Evolutionary conservation across 2,888 invertebrate genomes (phyloP).

Genomic region (Trichogramma dendrolimi): DNA sequence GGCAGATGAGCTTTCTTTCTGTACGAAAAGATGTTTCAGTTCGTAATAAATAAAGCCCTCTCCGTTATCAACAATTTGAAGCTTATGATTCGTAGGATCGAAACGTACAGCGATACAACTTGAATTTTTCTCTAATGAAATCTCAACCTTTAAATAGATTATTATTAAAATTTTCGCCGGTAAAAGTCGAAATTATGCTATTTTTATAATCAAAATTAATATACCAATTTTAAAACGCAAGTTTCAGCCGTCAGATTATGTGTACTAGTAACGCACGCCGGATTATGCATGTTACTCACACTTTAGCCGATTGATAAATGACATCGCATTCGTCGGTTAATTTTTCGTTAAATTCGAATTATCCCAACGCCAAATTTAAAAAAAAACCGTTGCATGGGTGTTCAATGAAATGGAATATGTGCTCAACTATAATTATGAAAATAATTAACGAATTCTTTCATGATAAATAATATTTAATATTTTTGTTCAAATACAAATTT

Average conservation of each 20-base stretch:
- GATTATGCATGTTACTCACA: too few relatives aligned
- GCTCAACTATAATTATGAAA: too few relatives aligned
- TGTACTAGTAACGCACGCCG: background rate
- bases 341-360: too few relatives aligned
- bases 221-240: slow-evolving; percentile 24
- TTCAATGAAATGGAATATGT: too few relatives aligned
- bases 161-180: too few relatives aligned
- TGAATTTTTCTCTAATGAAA: slow-evolving; percentile 68
- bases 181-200: background rate
- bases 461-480: too few relatives aligned
- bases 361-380: too few relatives aligned
- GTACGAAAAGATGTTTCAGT: slow-evolving; percentile 57
- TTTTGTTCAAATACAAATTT: too few relatives aligned
- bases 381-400: too few relatives aligned
- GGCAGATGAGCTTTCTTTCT: background rate
- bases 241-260: slow-evolving; percentile 19
- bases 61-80: slow-evolving; percentile 79
- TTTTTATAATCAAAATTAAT: background rate
- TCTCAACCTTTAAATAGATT: slow-evolving; percentile 57
- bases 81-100: slow-evolving; percentile 57
- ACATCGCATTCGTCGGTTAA: too few relatives aligned
- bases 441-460: too few relatives aligned
- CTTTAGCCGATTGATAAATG: too few relatives aligned
- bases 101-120: slow-evolving; percentile 68
- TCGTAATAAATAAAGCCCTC: slow-evolving; percentile 60